Evolutionary conservation across 2,888 invertebrate genomes (phyloP).

Genomic region (Lithophane leautieri): DNA sequence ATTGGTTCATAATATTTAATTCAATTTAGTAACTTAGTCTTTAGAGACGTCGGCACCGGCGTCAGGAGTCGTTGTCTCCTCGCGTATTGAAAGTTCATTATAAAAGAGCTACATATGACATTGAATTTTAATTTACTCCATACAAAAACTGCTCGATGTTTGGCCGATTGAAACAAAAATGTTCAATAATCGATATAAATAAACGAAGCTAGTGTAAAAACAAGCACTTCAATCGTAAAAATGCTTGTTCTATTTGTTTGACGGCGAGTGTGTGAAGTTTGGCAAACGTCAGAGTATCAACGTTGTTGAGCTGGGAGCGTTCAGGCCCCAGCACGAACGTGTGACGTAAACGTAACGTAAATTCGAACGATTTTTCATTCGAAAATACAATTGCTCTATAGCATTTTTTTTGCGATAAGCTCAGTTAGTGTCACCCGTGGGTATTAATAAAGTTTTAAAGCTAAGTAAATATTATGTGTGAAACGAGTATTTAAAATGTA

Average conservation of each 20-base stretch:
- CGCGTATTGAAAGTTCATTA: background rate
- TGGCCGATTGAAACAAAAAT: constrained; percentile 1
- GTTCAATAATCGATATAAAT: background rate
- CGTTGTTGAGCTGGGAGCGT: constrained; percentile 7
- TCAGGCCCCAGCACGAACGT: background rate
- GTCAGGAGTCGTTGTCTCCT: background rate
- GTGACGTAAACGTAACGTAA: background rate
- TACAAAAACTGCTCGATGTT: background rate
- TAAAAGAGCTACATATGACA: background rate
- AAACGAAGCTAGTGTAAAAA: constrained; percentile 12
- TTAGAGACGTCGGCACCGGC: background rate
- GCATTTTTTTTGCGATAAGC: background rate
- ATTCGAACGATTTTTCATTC: too few species aligned
- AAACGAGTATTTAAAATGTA: background rate
- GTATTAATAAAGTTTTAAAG: background rate
- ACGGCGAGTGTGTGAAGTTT: constrained; percentile 26
- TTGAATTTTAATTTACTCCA: background rate
- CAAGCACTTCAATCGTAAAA: constrained; percentile 12
- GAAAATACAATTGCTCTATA: too few species aligned
- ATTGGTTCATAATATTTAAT: background rate
- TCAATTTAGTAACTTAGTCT: background rate
- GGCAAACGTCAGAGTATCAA: constrained; percentile 26
- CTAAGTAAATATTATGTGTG: background rate
- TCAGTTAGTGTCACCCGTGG: too few species aligned
- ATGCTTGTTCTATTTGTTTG: constrained; percentile 30